Evolutionary conservation across 2,797 vertebrate species (phyloP), one percentile per base, ranked within the genome.

Genomic region (Linurgus olivaceus): DNA sequence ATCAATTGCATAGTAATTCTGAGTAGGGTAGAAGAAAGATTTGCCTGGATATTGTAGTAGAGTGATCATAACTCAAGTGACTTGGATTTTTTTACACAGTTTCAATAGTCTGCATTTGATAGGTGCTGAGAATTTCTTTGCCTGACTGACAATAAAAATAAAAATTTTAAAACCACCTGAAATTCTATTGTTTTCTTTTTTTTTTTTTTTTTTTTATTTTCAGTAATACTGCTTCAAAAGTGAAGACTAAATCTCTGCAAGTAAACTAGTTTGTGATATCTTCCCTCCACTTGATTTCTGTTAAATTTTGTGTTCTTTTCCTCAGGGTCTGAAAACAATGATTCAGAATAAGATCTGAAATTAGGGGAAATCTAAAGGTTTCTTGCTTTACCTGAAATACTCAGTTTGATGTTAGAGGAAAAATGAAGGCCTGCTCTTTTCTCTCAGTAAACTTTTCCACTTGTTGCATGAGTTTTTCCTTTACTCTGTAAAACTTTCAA

Each of bases 101-200:
- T 95, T 78, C 44, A 62, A 8, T 77, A 75, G 50, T 71, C 7
- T 91, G 8, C 71, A 4, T 75, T 88, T 62, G 10, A 13, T 92
- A 75, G 81, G 63, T 94, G 48, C 66, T 93, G 47, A 72, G 10
- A 90, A 86, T 90, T 81, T 80, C 31, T 93, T 94, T 92, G 33
- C 37, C 70, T 90, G 57, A 42, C 9, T 93, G 72, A 91, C 47
- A 93, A 95, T 96, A 96, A 97, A 96, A 94, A 24, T 17, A 62
- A 10, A 85, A 68, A 68, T 62, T 71, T 52, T 25, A 78, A 75
- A 70, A 4, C 0, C 0, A 38, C 3, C 4, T 55, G 18, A 59
- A 45, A 52, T 77, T 89, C 25, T 66, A 4, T 25, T 51, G 13
- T 9, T 85, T 90, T 42, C 5, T 42, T 78, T 0, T 42, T 50